Evolutionary conservation across 2,888 invertebrate species (phyloP).

Genomic region (Dasysyrphus tricinctus): DNA sequence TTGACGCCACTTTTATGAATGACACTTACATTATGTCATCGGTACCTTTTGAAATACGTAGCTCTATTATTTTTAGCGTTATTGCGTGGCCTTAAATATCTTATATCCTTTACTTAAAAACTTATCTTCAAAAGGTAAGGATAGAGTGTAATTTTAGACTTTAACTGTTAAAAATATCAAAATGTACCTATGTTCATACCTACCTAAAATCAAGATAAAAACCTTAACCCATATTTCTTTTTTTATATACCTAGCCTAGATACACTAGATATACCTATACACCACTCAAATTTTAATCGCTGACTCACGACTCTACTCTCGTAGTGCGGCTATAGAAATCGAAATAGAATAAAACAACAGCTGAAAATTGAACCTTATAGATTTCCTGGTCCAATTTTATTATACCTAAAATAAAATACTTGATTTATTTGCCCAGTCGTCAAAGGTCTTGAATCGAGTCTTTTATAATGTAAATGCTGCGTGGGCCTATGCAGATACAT

Average conservation of each 20-base stretch:
- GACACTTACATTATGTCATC: no score
- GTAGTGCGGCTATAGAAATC: not conserved
- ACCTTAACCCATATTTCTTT: constrained; percentile 43
- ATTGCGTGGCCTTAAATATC: not conserved
- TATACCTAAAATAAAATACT: constrained; percentile 36
- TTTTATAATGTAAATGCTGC: constrained; percentile 43
- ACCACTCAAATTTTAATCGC: constrained; percentile 43
- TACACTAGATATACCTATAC: not conserved
- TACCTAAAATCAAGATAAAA: constrained; percentile 56
- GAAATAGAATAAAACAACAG: constrained; percentile 8
- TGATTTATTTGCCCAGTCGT: constrained; percentile 44
- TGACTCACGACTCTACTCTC: constrained; percentile 40
- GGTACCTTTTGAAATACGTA: no score
- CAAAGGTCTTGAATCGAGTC: constrained; percentile 21
- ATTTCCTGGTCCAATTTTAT: constrained; percentile 49
- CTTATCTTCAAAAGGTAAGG: not conserved
- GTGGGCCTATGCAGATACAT: constrained; percentile 39
- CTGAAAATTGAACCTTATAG: constrained; percentile 49
- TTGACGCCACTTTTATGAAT: no score
- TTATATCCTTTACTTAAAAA: constrained; percentile 27
- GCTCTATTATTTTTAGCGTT: not conserved
- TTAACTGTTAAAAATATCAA: constrained; percentile 45
- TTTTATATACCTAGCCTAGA: not conserved
- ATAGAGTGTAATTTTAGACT: not conserved
- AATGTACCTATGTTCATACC: constrained; percentile 4